phyloP scores from a whole-genome alignment of 2,888 invertebrate species.

The Alloscopus bannaensis region DNA sequence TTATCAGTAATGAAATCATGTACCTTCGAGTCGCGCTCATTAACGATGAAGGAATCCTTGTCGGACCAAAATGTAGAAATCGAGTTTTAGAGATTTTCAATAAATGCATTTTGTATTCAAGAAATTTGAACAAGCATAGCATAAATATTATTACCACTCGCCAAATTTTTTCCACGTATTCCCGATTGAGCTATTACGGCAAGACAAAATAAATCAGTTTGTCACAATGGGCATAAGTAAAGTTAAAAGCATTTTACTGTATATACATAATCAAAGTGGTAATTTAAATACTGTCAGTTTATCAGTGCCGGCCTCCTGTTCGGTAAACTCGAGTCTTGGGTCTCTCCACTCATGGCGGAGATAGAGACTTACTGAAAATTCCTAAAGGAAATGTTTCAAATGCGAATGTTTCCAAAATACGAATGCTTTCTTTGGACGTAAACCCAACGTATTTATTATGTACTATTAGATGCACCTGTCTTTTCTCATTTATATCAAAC shows the following conservation, averaged over 20 bases:
- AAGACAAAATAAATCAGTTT: neutral
- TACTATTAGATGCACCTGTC: constrained; percentile 30
- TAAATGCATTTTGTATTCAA: neutral
- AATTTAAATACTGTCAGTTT: constrained; percentile 14
- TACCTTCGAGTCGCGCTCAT: constrained; percentile 44
- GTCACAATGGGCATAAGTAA: neutral
- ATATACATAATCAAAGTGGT: no score
- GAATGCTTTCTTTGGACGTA: no score
- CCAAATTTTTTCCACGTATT: constrained; percentile 40
- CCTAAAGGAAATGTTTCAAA: constrained; percentile 74
- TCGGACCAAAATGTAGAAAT: neutral
- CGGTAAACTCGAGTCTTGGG: constrained; percentile 93
- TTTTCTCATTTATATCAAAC: constrained; percentile 42
- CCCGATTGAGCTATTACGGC: constrained; percentile 23
- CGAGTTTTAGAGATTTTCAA: neutral
- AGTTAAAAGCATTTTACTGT: neutral
- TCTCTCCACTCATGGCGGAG: constrained; percentile 99
- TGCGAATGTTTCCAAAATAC: neutral
- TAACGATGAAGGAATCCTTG: constrained; percentile 57
- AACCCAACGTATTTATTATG: no score
- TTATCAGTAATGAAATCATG: constrained; percentile 39
- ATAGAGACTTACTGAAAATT: constrained; percentile 98
- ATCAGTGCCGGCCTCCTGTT: constrained; percentile 83
- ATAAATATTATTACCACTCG: constrained; percentile 37
- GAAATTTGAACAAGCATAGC: neutral